Evolutionary conservation across 1,140 invertebrate species (phyloP), one percentile per base, ranked within the genome.

Genomic region (Formica exsecta): DNA sequence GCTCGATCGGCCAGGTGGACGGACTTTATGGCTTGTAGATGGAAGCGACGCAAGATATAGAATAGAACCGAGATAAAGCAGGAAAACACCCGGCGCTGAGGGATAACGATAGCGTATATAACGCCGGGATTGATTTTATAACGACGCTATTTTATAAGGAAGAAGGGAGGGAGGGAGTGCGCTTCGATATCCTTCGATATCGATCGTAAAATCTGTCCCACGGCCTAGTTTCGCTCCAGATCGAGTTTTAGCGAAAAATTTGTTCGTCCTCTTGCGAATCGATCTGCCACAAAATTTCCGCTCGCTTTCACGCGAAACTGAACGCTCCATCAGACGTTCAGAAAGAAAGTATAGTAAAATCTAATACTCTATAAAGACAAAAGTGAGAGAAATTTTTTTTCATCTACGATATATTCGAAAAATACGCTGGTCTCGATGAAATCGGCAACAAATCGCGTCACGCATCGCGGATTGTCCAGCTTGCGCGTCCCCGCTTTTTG

Each of bases 121-220:
- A 87, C 54, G 48, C 57, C 29, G 64, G 81, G 85, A 91, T 89
- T 91, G 86, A 91, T 91, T 91, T 91, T 89, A 87, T 85, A 54
- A 64, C 54, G 41, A 64, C 81, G 62, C 80, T 32, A 32, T 32
- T 32, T 32, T 32, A 74, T 87, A 86, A 91, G 86, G 62, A 11
- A 51, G 13, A 38, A 51, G 19, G 2, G 8, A n/a, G 62, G 19
- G 38, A 38, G 13, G 8, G 22, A 1, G 6, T 8, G 57, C 73
- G 66, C 59, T 57, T 57, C 59, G 44, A 54, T 65, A 57, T 70
- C 62, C 71, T 66, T 62, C 7, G 9, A 32, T 32, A 54, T 81
- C 71, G 76, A 86, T 83, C 81, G 85, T 89, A 85, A 91, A 91
- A 81, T 81, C 75, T 80, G 74, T 81, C 86, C 76, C 59, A 75